These are phyloP conservation scores for Montipora sp. DNA, from an alignment of 64 coral and sea anemone genomes.

Conservation along the genomic window DNA sequence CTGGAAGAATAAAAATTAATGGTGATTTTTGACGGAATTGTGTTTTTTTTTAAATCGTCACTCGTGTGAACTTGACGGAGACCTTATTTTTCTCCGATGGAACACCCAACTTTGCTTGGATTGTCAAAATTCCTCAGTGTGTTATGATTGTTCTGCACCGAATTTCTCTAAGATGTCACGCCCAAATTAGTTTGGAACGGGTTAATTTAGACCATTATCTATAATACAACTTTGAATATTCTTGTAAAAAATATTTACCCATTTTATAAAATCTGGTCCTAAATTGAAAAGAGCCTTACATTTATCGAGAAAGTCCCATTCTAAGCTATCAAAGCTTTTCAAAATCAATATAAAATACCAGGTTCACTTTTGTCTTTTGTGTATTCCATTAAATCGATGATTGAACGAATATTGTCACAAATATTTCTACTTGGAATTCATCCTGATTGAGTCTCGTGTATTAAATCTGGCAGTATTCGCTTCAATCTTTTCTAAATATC, in stretches of 20 bases:
- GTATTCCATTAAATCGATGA: background rate
- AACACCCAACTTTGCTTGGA: no score
- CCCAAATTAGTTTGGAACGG: no score
- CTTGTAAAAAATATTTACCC: conserved; percentile 56
- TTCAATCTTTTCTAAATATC: conserved; percentile 6
- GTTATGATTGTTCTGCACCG: no score
- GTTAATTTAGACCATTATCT: background rate
- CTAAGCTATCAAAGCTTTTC: background rate
- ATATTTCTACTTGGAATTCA: background rate
- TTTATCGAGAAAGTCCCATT: conserved; percentile 38
- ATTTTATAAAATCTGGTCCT: conserved; percentile 25
- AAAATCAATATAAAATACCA: background rate
- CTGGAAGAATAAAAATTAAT: no score
- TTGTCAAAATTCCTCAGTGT: no score
- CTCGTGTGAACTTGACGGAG: no score
- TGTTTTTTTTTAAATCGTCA: no score
- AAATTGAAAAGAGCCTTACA: conserved; percentile 17
- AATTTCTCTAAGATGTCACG: no score
- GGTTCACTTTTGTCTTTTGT: background rate
- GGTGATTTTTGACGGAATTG: no score
- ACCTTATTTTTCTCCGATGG: no score
- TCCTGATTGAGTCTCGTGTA: conserved; percentile 5
- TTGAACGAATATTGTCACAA: background rate
- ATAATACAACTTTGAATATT: conserved; percentile 28
- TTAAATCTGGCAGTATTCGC: background rate